Base-by-base conservation (phyloP, 2,888 invertebrate genomes). In the Harpagoxenus sublaevis region DNA sequence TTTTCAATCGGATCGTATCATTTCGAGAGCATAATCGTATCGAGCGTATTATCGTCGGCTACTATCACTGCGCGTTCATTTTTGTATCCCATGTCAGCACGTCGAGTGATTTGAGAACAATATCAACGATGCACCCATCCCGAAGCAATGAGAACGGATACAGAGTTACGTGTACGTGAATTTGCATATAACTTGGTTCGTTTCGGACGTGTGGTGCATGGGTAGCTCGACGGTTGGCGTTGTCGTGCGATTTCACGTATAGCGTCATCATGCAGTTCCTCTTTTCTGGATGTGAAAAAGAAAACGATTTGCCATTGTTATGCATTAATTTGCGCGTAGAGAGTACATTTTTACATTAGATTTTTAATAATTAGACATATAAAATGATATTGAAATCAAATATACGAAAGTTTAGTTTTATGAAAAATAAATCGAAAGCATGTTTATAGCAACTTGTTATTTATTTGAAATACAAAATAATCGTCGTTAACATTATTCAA, bases 121-220 rank as follows among this genome's bases (percentile, higher is more conserved):
- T 89, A 88, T 89, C 84, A 82, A 60, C 28, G 62, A 82, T 66
- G 83, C 73, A 78, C 66, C 73, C 55, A 82, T 68, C 63, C 63
- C 65, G 66, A 63, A 42, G 70, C 87, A 48, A 86, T 81, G 89
- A 84, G 84, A 84, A 85, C 87, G 85, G 86, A 90, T 88, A 79
- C 48, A 87, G 85, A 87, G 71, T 77, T 74, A 83, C 84, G 83
- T 77, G 85, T 87, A 85, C 83, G 63, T 18, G 68, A 77, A 90
- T 92, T 93, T 93, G 90, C 93, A 92, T 93, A 92, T 93, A 92
- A 92, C 92, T 90, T 77, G 90, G 86, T 90, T 88, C 84, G 87
- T 85, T 62, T 66, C 53, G 87, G 57, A 88, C 88, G 91, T 89
- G 87, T 79, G 48, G 57, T 15, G 88, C 87, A 87, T 91, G 84